Percentiles rank a stretch among this genome's conserved stretches.
phyloP scores from a whole-genome alignment of 2,888 invertebrate species.

The Cerastis rubricosa region DNA sequence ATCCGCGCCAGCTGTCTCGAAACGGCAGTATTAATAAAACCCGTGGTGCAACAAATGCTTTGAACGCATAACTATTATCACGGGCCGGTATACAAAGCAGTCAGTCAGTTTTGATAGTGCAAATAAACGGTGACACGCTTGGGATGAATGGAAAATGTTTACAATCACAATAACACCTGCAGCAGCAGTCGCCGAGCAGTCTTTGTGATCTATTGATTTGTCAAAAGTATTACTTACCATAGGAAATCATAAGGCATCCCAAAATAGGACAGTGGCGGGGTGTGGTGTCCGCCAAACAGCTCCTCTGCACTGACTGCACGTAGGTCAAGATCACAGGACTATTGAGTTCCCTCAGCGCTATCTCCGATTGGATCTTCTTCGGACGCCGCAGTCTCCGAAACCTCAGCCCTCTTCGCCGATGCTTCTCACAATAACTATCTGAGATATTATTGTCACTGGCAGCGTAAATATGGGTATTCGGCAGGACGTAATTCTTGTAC shows the following conservation, averaged over 20 bases:
- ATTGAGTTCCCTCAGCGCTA: conserved; percentile 72
- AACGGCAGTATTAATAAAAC: background rate
- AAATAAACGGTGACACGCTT: background rate
- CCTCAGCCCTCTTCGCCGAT: conserved; percentile 74
- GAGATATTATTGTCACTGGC: conserved; percentile 81
- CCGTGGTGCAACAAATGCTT: background rate
- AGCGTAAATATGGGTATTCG: conserved; percentile 75
- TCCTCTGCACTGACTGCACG: conserved; percentile 82
- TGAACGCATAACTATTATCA: background rate
- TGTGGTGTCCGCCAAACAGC: conserved; percentile 82
- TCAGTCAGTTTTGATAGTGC: background rate
- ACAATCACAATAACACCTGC: background rate
- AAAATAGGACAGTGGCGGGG: conserved; percentile 82
- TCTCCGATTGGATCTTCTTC: conserved; percentile 82
- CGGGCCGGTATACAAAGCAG: background rate
- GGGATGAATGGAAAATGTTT: background rate
- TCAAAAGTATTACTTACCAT: conserved; percentile 73
- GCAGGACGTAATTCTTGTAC: conserved; percentile 65
- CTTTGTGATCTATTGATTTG: background rate
- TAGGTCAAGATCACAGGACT: conserved; percentile 80
- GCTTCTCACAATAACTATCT: conserved; percentile 71
- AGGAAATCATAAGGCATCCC: conserved; percentile 82
- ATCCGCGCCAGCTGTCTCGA: background rate
- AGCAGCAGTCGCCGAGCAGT: background rate
- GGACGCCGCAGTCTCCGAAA: conserved; percentile 77